phyloP scores from a whole-genome alignment of 2,888 invertebrate species.

The Siphonodentalium dalli region DNA sequence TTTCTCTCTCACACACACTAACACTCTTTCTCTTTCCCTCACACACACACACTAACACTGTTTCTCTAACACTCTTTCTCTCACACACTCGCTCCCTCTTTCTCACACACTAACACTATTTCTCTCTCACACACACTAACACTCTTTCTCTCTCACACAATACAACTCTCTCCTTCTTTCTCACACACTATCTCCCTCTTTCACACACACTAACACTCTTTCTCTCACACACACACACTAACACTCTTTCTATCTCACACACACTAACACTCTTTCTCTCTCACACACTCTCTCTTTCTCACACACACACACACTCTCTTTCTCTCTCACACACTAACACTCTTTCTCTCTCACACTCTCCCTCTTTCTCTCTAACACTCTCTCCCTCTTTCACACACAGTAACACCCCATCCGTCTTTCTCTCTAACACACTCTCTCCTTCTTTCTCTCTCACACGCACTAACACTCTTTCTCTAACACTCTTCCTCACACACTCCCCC shows the following conservation, averaged over 20 bases:
- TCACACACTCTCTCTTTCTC: neutral
- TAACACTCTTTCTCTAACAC: constrained; percentile 1
- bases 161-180: too few relatives aligned
- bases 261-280: neutral
- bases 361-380: constrained; percentile 2
- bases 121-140: too few relatives aligned
- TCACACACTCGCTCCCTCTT: too few relatives aligned
- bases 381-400: constrained; percentile 1
- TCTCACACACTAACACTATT: neutral
- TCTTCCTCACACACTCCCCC: neutral
- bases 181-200: neutral
- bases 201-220: neutral
- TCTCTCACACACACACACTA: neutral
- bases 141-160: too few relatives aligned
- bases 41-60: too few relatives aligned
- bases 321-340: constrained; percentile 1
- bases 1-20: too few relatives aligned
- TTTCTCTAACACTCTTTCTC: too few relatives aligned
- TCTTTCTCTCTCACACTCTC: constrained; percentile 1
- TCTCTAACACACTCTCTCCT: neutral
- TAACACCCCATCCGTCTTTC: constrained; percentile 1
- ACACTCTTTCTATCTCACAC: neutral
- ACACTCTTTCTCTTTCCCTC: too few relatives aligned
- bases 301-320: neutral
- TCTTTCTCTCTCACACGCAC: neutral